Percentiles rank a stretch among this genome's conserved stretches.
Evolutionary conservation across 2,113 vertebrate species (phyloP).

Genomic region (Ceyx cyanopectus): DNA sequence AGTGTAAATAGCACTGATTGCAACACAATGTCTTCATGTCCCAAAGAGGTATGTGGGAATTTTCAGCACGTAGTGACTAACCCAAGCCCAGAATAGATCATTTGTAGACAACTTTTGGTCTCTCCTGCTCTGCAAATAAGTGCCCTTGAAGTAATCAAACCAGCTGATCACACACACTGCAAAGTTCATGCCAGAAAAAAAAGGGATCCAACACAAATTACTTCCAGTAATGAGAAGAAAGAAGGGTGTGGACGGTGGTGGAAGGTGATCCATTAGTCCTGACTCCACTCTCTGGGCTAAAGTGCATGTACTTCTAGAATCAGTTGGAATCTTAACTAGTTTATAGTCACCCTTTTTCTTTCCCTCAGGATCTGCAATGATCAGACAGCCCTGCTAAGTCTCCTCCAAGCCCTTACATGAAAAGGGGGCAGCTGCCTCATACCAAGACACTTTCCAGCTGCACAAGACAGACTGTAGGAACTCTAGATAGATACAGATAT

Average conservation of each 20-base stretch:
- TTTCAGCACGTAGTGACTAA: not conserved
- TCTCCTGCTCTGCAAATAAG: not conserved
- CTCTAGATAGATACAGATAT: not conserved
- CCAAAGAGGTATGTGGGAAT: not conserved
- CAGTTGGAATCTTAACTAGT: not conserved
- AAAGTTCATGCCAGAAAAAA: not conserved
- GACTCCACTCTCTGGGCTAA: not conserved
- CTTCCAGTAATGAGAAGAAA: not conserved
- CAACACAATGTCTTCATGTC: not conserved
- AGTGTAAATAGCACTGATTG: not conserved
- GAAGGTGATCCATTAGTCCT: not conserved
- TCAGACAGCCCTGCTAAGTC: not conserved
- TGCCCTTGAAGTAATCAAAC: conserved; percentile 12
- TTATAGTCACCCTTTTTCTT: not conserved
- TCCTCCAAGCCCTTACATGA: not conserved
- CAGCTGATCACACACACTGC: not conserved
- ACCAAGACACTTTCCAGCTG: not conserved
- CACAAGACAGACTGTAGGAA: not conserved
- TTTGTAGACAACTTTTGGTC: conserved; percentile 15
- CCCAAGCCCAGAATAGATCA: not conserved
- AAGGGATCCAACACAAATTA: not conserved
- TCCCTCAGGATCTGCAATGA: not conserved
- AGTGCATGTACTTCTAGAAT: conserved; percentile 1
- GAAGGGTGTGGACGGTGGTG: not conserved
- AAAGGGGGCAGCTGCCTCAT: not conserved